These are phyloP conservation scores for Araneus ventricosus DNA, from an alignment of 1,140 invertebrate genomes.

Conservation along the genomic window DNA sequence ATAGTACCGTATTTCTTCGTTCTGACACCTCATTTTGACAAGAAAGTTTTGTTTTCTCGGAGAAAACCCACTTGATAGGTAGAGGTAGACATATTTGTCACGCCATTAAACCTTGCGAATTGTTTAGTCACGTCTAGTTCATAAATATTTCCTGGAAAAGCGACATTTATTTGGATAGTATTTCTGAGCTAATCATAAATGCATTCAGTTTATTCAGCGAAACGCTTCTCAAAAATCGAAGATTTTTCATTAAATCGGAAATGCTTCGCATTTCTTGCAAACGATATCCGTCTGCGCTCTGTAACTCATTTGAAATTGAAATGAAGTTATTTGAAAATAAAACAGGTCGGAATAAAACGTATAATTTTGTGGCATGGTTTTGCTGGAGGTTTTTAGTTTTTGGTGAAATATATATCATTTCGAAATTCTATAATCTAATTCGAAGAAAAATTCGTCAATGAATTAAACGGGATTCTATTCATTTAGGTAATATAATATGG, in stretches of 20 bases:
- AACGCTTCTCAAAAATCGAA: neutral
- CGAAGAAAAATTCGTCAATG: too few species aligned
- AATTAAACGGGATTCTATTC: too few species aligned
- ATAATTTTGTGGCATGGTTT: neutral
- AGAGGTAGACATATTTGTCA: conserved; percentile 11
- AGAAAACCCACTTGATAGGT: neutral
- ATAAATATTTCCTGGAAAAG: conserved; percentile 20
- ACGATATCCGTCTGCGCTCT: too few species aligned
- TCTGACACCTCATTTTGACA: neutral
- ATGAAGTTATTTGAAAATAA: neutral
- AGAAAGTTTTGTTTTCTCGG: neutral
- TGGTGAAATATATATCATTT: neutral
- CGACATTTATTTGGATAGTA: conserved; percentile 8
- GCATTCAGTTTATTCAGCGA: neutral
- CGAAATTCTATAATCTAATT: too few species aligned
- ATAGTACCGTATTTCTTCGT: too few species aligned
- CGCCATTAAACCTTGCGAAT: conserved; percentile 3
- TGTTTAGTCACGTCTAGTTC: conserved; percentile 27
- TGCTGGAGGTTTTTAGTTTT: neutral
- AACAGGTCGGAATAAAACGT: neutral
- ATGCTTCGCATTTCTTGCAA: neutral
- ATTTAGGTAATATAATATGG: too few species aligned
- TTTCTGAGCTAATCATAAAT: conserved; percentile 20
- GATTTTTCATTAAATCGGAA: neutral
- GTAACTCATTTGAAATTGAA: neutral